These are phyloP conservation scores for Catharus ustulatus DNA, from an alignment of 2,797 vertebrate species.

Conservation along the genomic window DNA sequence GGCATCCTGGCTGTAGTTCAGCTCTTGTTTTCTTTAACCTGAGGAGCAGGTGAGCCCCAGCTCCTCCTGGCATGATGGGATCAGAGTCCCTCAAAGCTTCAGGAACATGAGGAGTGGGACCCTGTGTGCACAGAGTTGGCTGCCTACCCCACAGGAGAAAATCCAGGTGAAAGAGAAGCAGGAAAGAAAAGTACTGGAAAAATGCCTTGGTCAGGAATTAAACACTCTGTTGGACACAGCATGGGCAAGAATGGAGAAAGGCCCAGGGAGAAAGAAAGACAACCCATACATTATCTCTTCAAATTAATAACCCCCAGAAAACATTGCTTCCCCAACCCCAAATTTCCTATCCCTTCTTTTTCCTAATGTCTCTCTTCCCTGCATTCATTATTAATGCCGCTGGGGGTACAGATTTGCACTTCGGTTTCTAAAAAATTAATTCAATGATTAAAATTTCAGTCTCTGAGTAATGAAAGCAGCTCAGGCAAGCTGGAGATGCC, in stretches of 20 bases:
- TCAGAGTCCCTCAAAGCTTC: fast-evolving
- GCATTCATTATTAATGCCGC: conserved; percentile 69
- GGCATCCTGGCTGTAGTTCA: not conserved
- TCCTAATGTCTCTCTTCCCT: conserved; percentile 39
- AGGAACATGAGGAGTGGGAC: not conserved
- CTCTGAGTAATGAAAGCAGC: conserved; percentile 55
- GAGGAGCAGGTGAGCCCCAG: not conserved
- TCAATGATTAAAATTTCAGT: conserved; percentile 79
- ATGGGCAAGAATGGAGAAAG: not conserved
- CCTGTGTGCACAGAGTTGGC: fast-evolving
- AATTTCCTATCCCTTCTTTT: conserved; percentile 11
- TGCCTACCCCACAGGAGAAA: not conserved
- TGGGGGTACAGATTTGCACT: conserved; percentile 70
- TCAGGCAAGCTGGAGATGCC: conserved; percentile 46
- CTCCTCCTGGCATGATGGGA: fast-evolving
- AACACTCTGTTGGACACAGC: not conserved
- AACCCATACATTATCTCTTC: not conserved
- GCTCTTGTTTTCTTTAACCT: not conserved
- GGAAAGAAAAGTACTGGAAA: not conserved
- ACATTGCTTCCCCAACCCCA: not conserved
- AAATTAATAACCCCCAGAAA: not conserved
- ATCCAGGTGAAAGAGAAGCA: not conserved
- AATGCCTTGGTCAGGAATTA: not conserved
- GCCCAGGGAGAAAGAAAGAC: not conserved
- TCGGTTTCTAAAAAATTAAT: conserved; percentile 74